phyloP scores from a whole-genome alignment of 1,140 invertebrate genomes.

The Scaptomyza graminum region DNA sequence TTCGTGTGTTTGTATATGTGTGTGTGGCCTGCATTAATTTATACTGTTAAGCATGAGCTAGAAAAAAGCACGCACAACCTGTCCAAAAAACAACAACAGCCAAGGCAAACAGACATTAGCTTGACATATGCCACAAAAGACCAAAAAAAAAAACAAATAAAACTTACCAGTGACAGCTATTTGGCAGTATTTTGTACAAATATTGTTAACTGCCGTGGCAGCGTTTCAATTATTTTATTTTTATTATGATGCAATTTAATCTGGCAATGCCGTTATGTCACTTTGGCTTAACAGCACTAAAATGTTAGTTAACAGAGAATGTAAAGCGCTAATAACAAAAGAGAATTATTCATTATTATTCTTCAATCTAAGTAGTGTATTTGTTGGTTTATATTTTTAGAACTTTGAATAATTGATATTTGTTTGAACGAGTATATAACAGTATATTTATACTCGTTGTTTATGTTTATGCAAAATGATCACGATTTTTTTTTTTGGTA shows the following conservation, averaged over 20 bases:
- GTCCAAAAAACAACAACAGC: constrained; percentile 55
- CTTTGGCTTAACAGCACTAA: neutral
- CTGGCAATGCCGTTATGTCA: neutral
- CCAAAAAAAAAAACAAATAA: constrained; percentile 18
- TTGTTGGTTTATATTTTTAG: no score
- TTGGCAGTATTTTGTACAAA: neutral
- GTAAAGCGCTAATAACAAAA: no score
- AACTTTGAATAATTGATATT: no score
- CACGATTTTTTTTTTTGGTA: no score
- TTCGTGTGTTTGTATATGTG: constrained; percentile 34
- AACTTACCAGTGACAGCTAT: constrained; percentile 17
- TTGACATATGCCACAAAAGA: constrained; percentile 51
- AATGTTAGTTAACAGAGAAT: no score
- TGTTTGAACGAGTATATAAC: no score
- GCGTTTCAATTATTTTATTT: neutral
- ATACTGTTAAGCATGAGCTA: constrained; percentile 78
- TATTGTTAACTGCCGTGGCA: neutral
- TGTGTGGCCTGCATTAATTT: constrained; percentile 69
- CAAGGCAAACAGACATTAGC: constrained; percentile 36
- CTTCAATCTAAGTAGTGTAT: no score
- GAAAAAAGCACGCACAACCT: constrained; percentile 75
- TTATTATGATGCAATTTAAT: neutral
- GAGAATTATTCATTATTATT: no score
- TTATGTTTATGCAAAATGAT: no score
- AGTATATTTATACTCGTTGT: no score